Evolutionary conservation across 2,888 invertebrate genomes (phyloP).

Genomic region (Anoplius nigerrimus): DNA sequence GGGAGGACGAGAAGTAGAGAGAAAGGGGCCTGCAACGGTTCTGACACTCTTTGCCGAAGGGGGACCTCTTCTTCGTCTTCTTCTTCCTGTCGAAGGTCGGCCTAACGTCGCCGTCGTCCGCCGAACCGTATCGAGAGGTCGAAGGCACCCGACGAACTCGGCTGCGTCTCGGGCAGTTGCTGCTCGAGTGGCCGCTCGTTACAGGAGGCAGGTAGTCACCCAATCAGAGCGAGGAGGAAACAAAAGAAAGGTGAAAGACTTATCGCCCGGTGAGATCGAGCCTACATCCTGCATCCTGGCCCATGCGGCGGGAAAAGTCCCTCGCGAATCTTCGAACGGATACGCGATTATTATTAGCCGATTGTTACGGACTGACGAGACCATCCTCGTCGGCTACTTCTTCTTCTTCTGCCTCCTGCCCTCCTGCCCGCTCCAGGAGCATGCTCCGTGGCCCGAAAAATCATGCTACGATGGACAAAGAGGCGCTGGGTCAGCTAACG

Average conservation of each 20-base stretch:
- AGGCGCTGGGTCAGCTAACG: conserved; percentile 37
- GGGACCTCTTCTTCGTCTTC: conserved; percentile 1
- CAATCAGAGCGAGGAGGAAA: conserved; percentile 74
- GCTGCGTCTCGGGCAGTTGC: conserved; percentile 44
- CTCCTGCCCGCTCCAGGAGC: conserved; percentile 9
- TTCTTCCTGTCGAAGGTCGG: conserved; percentile 56
- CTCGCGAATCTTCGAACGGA: conserved; percentile 27
- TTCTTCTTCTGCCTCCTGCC: conserved; percentile 11
- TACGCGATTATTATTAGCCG: conserved; percentile 51
- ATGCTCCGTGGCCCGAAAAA: conserved; percentile 44
- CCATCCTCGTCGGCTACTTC: background rate
- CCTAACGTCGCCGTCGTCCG: conserved; percentile 38
- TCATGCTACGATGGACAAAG: conserved; percentile 49
- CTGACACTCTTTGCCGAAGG: conserved; percentile 8
- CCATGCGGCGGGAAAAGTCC: conserved; percentile 17
- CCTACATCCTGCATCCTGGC: conserved; percentile 54
- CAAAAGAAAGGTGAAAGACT: conserved; percentile 74
- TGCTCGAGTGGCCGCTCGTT: conserved; percentile 53
- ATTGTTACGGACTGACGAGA: conserved; percentile 34
- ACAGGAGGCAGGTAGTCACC: conserved; percentile 57
- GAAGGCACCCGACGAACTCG: conserved; percentile 18
- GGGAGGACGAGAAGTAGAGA: conserved; percentile 5
- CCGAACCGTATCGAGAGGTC: conserved; percentile 53
- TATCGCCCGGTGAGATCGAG: conserved; percentile 67
- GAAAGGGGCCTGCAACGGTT: conserved; percentile 24